A percentile compares a stretch with the other conserved stretches of the same genome.
These are phyloP conservation scores for Moxostoma hubbsi DNA, from an alignment of 2,797 vertebrate genomes.

Conservation along the genomic window DNA sequence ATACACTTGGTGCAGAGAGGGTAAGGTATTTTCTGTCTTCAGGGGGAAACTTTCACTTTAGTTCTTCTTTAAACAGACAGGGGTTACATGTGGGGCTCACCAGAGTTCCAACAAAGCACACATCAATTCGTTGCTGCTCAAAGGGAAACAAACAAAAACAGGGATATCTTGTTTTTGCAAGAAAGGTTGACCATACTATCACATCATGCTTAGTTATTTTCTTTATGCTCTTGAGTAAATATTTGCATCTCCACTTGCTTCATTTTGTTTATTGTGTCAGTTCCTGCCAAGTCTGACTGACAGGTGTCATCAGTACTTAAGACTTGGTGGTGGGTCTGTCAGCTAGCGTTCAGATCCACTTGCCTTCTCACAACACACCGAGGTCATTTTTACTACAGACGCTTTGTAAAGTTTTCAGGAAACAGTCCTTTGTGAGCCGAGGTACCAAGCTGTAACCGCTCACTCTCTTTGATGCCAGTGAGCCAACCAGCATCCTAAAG, in stretches of 20 bases:
- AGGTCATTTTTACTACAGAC: constrained; percentile 76
- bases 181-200: constrained; percentile 71
- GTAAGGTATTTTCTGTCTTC: constrained; percentile 73
- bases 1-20: constrained; percentile 82
- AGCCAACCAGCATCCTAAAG: constrained; percentile 96
- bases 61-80: constrained; percentile 71
- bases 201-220: constrained; percentile 72
- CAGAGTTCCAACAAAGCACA: constrained; percentile 76
- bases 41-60: constrained; percentile 67
- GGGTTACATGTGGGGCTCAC: constrained; percentile 70
- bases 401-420: constrained; percentile 92
- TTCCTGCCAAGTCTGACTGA: constrained; percentile 63
- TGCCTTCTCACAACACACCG: constrained; percentile 36
- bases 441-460: constrained; percentile 85
- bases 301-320: constrained; percentile 57
- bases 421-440: constrained; percentile 89
- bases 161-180: constrained; percentile 64
- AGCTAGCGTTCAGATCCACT: constrained; percentile 66
- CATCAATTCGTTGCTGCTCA: constrained; percentile 74
- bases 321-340: constrained; percentile 65
- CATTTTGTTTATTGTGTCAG: constrained; percentile 46
- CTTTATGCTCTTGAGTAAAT: constrained; percentile 61
- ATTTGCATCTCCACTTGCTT: constrained; percentile 54
- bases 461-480: constrained; percentile 88
- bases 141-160: constrained; percentile 74